Base-by-base conservation (phyloP, 2,888 invertebrate species). In the Andricus quercusramuli region DNA sequence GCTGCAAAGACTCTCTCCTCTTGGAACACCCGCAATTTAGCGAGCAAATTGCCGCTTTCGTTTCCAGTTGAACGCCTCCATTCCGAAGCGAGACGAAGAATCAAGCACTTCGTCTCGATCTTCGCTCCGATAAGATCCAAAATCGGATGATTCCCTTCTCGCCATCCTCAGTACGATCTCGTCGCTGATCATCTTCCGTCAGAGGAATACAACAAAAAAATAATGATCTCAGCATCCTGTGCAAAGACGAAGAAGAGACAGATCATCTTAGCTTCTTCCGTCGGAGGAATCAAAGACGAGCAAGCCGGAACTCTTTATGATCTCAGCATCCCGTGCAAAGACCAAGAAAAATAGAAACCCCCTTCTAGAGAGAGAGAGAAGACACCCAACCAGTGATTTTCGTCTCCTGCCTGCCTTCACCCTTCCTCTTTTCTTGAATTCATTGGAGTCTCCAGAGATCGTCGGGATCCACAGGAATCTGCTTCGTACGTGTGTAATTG, bases 1-100 rank as follows among this genome's bases (percentile, higher is more conserved):
- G 90, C 79, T 92, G 92, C 90, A 92, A 92, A 85, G 92, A 92
- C 80, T 92, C 92, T 5, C 81, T 92, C 2, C 85, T 92, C 56
- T 85, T 91, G 51, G 92, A 92, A 84, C 92, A 92, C 84, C 88
- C 91, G 87, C 92, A 92, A 81, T 92, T 92, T 84, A 92, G 90
- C 88, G 92, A 92, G 88, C 86, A 92, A 82, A 91, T 92, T 83
- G 92, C 92, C 5, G 89, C 92, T 51, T 92, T 91, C 81, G 92
- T 92, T 64, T 92, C 92, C 85, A 92, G 92, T 90, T 92, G 91
- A 92, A 92, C 81, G 76, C 70, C 78, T 76, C 15, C 78, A 78
- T 78, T 66, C 78, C 78, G 67, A 62, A 66, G 78, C 67, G 78
- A 41, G 78, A 51, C 51, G 66, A 64, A 78, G 65, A 22, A 78